Percentiles rank a stretch among this genome's conserved stretches.
These are phyloP conservation scores for Scaeva pyrastri DNA, from an alignment of 2,888 invertebrate species.

Conservation along the genomic window DNA sequence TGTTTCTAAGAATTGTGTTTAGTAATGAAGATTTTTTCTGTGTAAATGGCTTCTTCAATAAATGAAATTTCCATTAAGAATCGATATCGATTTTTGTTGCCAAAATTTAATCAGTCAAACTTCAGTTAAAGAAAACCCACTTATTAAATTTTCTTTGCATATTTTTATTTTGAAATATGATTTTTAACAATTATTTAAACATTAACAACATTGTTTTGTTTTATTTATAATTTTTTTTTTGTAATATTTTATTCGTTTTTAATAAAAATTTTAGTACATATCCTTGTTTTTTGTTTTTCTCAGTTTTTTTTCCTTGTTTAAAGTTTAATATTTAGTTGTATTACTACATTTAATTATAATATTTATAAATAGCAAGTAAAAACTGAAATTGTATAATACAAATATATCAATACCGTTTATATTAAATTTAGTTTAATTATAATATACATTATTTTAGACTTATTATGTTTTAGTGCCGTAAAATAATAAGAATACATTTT, in stretches of 20 bases:
- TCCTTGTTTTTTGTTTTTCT: constrained; percentile 77
- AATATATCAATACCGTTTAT: constrained; percentile 72
- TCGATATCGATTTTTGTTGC: too few species aligned
- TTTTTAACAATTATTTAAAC: constrained; percentile 84
- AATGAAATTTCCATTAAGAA: too few species aligned
- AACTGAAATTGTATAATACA: constrained; percentile 76
- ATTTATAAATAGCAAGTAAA: constrained; percentile 77
- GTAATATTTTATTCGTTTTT: constrained; percentile 75
- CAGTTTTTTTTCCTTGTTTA: constrained; percentile 75
- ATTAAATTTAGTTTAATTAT: constrained; percentile 65
- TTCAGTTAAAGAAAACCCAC: not conserved
- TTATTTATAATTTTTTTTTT: constrained; percentile 76
- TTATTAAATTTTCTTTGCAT: constrained; percentile 73
- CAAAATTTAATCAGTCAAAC: too few species aligned
- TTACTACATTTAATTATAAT: constrained; percentile 74
- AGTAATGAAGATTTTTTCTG: too few species aligned
- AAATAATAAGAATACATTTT: constrained; percentile 69
- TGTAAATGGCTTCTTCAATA: too few species aligned
- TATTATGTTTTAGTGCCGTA: constrained; percentile 72
- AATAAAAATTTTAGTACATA: constrained; percentile 77
- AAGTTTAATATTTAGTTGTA: constrained; percentile 73
- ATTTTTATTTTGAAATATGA: constrained; percentile 79
- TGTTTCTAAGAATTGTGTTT: too few species aligned
- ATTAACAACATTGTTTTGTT: constrained; percentile 83
- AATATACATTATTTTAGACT: constrained; percentile 72